Percentiles rank a stretch among this genome's conserved stretches.
Conservation (phyloP, 2,888 invertebrate genomes). For the Chironomus tentans region DNA sequence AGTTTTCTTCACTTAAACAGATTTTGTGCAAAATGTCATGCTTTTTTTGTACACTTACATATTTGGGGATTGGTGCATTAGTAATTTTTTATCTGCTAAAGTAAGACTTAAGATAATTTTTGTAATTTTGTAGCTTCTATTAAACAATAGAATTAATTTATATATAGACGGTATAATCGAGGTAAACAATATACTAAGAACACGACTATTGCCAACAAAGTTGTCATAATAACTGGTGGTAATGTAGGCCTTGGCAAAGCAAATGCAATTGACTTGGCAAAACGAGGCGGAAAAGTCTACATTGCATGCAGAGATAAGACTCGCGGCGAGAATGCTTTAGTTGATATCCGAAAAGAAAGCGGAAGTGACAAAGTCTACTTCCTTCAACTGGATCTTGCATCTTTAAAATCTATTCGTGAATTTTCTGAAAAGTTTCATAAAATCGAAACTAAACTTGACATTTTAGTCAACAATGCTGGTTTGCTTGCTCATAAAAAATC, state of each 20-base stretch:
- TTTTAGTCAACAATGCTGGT: conserved; percentile 64
- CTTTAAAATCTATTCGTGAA: conserved; percentile 55
- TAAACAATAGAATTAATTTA: neutral
- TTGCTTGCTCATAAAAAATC: conserved; percentile 54
- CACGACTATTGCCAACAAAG: conserved; percentile 50
- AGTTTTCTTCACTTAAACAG: too few species aligned
- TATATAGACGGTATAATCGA: too few species aligned
- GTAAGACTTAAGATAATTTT: too few species aligned
- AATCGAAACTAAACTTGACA: conserved; percentile 46
- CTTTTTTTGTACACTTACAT: too few species aligned
- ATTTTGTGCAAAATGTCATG: too few species aligned
- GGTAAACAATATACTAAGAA: neutral
- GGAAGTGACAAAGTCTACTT: conserved; percentile 66
- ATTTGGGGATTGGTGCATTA: too few species aligned
- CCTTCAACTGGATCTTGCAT: conserved; percentile 65
- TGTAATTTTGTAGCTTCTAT: too few species aligned
- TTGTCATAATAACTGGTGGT: conserved; percentile 71
- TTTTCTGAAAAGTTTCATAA: conserved; percentile 47
- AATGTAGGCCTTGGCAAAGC: conserved; percentile 76
- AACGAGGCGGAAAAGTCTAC: conserved; percentile 66
- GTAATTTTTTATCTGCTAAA: too few species aligned
- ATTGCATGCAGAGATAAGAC: conserved; percentile 77
- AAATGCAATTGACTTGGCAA: conserved; percentile 61
- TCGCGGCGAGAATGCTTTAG: conserved; percentile 60
- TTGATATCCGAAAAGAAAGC: conserved; percentile 58